These are phyloP conservation scores for Astyanax mexicanus DNA, from an alignment of 2,797 vertebrate genomes.

Conservation along the genomic window DNA sequence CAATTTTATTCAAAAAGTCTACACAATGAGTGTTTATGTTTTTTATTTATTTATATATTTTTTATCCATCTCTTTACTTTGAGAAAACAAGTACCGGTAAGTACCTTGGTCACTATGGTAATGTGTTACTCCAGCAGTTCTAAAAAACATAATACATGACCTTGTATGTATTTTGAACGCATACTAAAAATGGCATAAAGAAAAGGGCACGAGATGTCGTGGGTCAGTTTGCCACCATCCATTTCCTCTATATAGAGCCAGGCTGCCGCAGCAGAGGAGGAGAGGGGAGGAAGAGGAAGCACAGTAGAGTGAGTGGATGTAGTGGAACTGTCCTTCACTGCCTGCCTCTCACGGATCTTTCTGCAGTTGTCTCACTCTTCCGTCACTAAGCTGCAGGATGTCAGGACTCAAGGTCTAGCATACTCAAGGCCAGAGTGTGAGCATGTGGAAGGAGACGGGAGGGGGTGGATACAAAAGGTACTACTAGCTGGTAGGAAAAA, in stretches of 20 bases:
- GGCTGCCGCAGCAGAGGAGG: neutral
- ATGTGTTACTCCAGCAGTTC: too few species aligned
- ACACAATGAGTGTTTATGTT: too few species aligned
- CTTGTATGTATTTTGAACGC: too few species aligned
- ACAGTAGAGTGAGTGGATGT: slow-evolving; percentile 20
- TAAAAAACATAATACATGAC: too few species aligned
- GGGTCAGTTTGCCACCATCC: slow-evolving; percentile 32
- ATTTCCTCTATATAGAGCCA: slow-evolving; percentile 18
- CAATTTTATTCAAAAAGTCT: too few species aligned
- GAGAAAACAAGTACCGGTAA: too few species aligned
- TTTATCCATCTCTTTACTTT: too few species aligned
- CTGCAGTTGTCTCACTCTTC: slow-evolving; percentile 17
- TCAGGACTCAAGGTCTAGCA: slow-evolving; percentile 39
- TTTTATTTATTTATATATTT: too few species aligned
- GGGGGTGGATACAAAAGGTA: neutral
- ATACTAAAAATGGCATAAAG: neutral
- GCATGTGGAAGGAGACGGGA: neutral
- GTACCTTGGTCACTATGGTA: too few species aligned
- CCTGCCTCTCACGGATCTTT: slow-evolving; percentile 14
- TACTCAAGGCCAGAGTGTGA: slow-evolving; percentile 33
- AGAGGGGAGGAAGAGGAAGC: slow-evolving; percentile 35
- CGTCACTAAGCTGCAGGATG: slow-evolving; percentile 26
- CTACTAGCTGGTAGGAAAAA: too few species aligned
- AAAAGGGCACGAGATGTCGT: slow-evolving; percentile 18
- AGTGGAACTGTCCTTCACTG: slow-evolving; percentile 44